These are phyloP conservation scores for Alosa sapidissima DNA, from an alignment of 2,797 vertebrate genomes.

Conservation along the genomic window DNA sequence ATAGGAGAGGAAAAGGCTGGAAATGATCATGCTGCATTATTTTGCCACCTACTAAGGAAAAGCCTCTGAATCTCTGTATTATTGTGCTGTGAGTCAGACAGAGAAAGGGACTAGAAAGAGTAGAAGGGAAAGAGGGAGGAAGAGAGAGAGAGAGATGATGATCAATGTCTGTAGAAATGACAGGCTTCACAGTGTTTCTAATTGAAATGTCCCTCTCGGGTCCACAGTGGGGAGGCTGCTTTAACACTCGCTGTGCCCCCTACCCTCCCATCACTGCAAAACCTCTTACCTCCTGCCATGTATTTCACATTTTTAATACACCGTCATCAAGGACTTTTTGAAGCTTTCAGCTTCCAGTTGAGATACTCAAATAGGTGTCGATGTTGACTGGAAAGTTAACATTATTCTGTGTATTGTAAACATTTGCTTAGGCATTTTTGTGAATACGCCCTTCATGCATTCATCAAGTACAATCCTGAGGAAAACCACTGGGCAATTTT, in stretches of 20 bases:
- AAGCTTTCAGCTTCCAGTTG: neutral
- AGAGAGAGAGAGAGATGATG: slow-evolving; percentile 29
- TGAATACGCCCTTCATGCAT: neutral
- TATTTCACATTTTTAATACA: slow-evolving; percentile 16
- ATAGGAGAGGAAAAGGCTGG: slow-evolving; percentile 30
- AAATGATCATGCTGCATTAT: slow-evolving; percentile 56
- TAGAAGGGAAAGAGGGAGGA: neutral
- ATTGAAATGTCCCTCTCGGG: slow-evolving; percentile 56
- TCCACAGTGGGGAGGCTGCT: slow-evolving; percentile 43
- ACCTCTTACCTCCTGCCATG: no score
- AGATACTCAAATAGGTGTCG: neutral
- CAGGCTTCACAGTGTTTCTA: slow-evolving; percentile 46
- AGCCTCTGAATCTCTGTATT: slow-evolving; percentile 42
- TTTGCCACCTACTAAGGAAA: slow-evolving; percentile 56
- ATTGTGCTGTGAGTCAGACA: neutral
- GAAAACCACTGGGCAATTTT: no score
- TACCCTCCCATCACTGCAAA: slow-evolving; percentile 14
- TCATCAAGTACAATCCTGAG: no score
- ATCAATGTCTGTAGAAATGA: slow-evolving; percentile 56
- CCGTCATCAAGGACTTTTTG: neutral
- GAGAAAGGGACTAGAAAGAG: neutral
- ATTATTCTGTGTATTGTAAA: neutral
- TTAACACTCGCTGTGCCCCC: slow-evolving; percentile 31
- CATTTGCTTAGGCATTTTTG: neutral
- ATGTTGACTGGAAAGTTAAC: neutral